Evolutionary conservation across 30 jellyfish, hydroid and myxozoan species (phyloP), one percentile per base, ranked within the genome.

Genomic region (Aurelia coerulea): DNA sequence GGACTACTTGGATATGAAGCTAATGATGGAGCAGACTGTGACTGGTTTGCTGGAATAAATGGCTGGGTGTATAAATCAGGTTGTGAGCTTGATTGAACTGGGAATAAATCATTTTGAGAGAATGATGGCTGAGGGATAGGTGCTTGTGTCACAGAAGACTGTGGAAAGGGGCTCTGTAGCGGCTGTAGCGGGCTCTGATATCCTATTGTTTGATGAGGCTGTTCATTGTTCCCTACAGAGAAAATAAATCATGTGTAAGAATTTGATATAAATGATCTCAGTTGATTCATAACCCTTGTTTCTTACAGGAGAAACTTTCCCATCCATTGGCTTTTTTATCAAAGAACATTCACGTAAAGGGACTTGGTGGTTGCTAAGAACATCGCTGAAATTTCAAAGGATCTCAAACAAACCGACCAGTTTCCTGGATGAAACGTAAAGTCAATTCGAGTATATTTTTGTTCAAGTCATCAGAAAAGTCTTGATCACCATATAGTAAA

Each of bases 71-170:
- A 73, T n/a, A 49, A 74, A 7, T 84, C 83, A 18, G 49, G 52
- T 49, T 49, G 76, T 6, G 74, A 75, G 33, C 16, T 19, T 5
- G 19, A 15, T 51, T 73, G 88, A 18, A 62, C 82, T 29, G 78
- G 87, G 70, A 84, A 84, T 5, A 84, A 54, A 13, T 77, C 88
- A 18, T 79, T 78, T 62, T 84, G 83, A 16, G 84, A 34, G 51
- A 68, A 11, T 8, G 93, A 63, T 3, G 77, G 50, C 76, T 64
- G 77, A 16, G 39, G 74, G 33, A 65, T 31, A 33, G 82, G 50
- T 71, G 92, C 10, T 56, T 13, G 62, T 16, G 39, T 54, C 54
- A 37, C 11, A 32, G 79, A 15, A 2, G 79, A 54, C 19, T 60
- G 58, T 12, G 87, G 9, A 29, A 69, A 50, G 41, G 73, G 90